Evolutionary conservation across 1,140 invertebrate species (phyloP), one percentile per base, ranked within the genome.

Genomic region (Pseudachorutes palmiensis): DNA sequence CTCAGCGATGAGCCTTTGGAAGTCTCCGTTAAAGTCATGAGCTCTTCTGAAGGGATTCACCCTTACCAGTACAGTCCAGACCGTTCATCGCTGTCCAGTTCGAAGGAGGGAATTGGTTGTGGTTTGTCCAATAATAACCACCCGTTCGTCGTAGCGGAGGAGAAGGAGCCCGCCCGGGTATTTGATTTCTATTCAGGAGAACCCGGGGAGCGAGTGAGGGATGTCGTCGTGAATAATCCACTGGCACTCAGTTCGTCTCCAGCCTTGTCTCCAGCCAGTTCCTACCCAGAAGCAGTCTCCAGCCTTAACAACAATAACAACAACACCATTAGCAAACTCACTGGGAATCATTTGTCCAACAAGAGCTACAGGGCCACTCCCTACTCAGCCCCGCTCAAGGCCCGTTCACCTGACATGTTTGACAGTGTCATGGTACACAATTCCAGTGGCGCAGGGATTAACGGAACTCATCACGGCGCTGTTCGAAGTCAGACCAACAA

Each of bases 311-410:
- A 36, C 58, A 45, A 58, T 57, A 62, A n/a, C 59, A 45, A 65
- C 55, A 41, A 62, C 24, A 62, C 22, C 32, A 33, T 36, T 31
- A 62, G 61, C 16, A 72, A 72, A 68, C 68, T 72, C 45, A 70
- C 62, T 62, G 71, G 65, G 58, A 72, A 70, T 68, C 71, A 70
- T 66, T 55, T 72, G 31, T 69, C 71, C 12, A 65, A 55, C 3
- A 72, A 70, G 58, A 31, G 59, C 33, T n/a, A 59, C 12, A 45
- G 71, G 19, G 51, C 60, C 65, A 67, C 65, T 33, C 72, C 69
- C 22, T 70, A 70, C 48, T 22, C 14, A 30, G n/a, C n/a, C 51
- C 32, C 26, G 22, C 22, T 36, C 5, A 16, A 31, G 22, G 28
- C 22, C 41, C 26, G 55, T 64, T 16, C 33, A 30, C 32, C 31